Conservation (phyloP, 2,888 invertebrate species). For the Apantesis nais region DNA sequence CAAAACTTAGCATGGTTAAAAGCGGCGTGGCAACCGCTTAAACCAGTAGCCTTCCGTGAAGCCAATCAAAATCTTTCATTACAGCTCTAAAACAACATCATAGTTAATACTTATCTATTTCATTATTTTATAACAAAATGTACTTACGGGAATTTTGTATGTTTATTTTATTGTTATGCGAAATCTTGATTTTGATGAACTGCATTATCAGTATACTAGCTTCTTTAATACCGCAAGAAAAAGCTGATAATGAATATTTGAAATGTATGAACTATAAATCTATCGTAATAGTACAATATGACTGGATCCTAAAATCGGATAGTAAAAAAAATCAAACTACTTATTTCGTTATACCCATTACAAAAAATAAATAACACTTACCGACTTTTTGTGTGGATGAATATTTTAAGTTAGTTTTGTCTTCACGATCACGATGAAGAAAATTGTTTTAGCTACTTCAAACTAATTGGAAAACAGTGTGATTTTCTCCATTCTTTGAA, state of each 20-base stretch:
- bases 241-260: background rate
- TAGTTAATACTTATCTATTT: background rate
- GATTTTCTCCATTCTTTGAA: background rate
- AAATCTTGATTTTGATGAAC: background rate
- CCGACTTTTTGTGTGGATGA: no score
- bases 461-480: no score
- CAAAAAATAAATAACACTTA: no score
- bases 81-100: background rate
- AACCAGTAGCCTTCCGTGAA: no score
- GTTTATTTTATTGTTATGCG: background rate
- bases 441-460: no score
- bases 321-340: no score
- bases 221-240: background rate
- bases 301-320: background rate
- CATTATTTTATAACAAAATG: background rate
- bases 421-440: no score
- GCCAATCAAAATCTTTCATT: background rate
- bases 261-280: background rate
- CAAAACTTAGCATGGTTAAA: no score
- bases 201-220: background rate
- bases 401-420: no score
- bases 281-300: background rate
- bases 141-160: background rate
- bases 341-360: no score
- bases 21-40: no score